Conservation (phyloP, 1,140 invertebrate species). For the Drosophila kanapiae region DNA sequence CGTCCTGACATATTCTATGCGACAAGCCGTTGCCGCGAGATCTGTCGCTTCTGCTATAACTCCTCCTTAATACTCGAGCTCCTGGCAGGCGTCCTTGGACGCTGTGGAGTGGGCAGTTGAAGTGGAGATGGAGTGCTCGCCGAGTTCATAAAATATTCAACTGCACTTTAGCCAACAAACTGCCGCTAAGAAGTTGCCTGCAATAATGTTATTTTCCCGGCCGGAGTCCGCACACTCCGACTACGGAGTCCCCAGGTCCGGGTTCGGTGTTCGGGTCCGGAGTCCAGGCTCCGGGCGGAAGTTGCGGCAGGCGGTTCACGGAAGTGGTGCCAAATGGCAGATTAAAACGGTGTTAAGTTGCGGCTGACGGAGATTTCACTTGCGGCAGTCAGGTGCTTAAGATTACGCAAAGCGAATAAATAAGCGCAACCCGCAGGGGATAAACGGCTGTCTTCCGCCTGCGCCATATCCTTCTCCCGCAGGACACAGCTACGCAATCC, state of each 20-base stretch:
- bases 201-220: slow-evolving; percentile 75
- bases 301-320: slow-evolving; percentile 49
- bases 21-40: slow-evolving; percentile 42
- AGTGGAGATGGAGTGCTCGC: slow-evolving; percentile 72
- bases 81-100: slow-evolving; percentile 25
- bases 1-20: slow-evolving; percentile 44
- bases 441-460: slow-evolving; percentile 34
- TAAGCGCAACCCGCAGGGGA: slow-evolving; percentile 55
- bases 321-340: slow-evolving; percentile 79
- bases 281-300: slow-evolving; percentile 46
- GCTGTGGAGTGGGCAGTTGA: slow-evolving; percentile 39
- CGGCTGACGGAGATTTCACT: slow-evolving; percentile 54
- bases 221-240: slow-evolving; percentile 27
- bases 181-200: slow-evolving; percentile 79
- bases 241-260: slow-evolving; percentile 6
- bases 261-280: slow-evolving; percentile 8
- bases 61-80: slow-evolving; percentile 6
- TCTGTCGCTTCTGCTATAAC: slow-evolving; percentile 41
- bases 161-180: slow-evolving; percentile 76
- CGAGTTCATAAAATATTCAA: slow-evolving; percentile 82
- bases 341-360: slow-evolving; percentile 81
- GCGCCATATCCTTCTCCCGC: slow-evolving; percentile 18
- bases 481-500: slow-evolving; percentile 25
- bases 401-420: slow-evolving; percentile 58
- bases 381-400: slow-evolving; percentile 58